Conservation (phyloP, 1,140 invertebrate genomes). For the Drosophila prosaltans region DNA sequence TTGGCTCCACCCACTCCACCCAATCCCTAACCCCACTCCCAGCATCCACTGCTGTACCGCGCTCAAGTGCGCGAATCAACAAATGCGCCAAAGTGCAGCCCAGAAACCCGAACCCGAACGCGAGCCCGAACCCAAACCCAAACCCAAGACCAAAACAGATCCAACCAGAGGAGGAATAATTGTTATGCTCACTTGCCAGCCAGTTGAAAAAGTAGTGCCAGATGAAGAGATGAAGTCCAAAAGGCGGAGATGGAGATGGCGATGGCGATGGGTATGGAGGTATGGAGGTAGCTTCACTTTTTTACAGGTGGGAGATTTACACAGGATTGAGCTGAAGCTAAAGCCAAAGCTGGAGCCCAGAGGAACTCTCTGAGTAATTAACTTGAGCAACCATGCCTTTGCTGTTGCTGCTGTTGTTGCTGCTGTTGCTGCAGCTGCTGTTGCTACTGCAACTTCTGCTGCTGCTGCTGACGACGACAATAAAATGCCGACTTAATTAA, state of each 20-base stretch:
- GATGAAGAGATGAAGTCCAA: conserved; percentile 33
- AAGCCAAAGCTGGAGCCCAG: conserved; percentile 16
- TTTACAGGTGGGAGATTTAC: conserved; percentile 21
- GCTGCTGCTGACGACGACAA: conserved; percentile 54
- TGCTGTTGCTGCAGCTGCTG: conserved; percentile 2
- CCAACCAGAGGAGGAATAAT: conserved; percentile 51
- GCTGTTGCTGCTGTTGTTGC: neutral
- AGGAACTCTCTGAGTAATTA: conserved; percentile 62
- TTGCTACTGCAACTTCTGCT: neutral
- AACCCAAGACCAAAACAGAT: conserved; percentile 2
- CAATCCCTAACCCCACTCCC: neutral
- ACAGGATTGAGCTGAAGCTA: conserved; percentile 12
- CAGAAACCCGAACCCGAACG: conserved; percentile 19
- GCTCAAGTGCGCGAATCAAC: conserved; percentile 78
- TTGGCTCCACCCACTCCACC: conserved; percentile 29
- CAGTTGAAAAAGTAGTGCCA: conserved; percentile 65
- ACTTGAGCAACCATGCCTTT: conserved; percentile 64
- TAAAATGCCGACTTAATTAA: conserved; percentile 77
- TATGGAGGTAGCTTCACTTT: conserved; percentile 14
- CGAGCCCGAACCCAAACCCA: neutral
- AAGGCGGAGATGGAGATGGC: neutral
- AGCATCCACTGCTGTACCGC: conserved; percentile 19
- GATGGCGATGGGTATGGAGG: conserved; percentile 22
- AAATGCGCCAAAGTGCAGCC: conserved; percentile 76
- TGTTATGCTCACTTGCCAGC: conserved; percentile 78